These are phyloP conservation scores for Philaethria dido DNA, from an alignment of 2,888 invertebrate species.

Conservation along the genomic window DNA sequence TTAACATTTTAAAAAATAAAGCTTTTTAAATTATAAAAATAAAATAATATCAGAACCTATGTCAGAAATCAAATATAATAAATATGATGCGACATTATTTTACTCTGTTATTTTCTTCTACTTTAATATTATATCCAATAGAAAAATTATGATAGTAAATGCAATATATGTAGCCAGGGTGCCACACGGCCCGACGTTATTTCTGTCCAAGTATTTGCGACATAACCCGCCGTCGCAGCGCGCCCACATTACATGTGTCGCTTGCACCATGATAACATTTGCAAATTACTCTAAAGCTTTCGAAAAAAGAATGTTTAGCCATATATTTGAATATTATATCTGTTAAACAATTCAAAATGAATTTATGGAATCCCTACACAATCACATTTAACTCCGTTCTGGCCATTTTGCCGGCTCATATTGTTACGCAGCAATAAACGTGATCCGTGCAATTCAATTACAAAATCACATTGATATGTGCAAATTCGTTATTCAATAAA, in stretches of 20 bases:
- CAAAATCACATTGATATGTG: constrained; percentile 42
- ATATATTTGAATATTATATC: not conserved
- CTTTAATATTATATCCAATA: not conserved
- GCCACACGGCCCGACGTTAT: constrained; percentile 75
- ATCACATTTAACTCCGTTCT: constrained; percentile 27
- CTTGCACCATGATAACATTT: constrained; percentile 55
- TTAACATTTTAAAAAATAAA: no score
- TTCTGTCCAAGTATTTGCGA: constrained; percentile 73
- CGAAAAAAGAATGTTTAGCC: constrained; percentile 19
- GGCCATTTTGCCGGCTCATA: constrained; percentile 37
- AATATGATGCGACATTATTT: no score
- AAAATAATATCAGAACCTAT: no score
- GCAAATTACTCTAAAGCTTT: constrained; percentile 31
- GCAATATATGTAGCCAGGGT: constrained; percentile 56
- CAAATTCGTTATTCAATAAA: constrained; percentile 43
- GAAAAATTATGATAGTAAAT: not conserved
- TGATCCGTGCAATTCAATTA: constrained; percentile 42
- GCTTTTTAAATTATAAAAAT: no score
- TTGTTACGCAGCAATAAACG: constrained; percentile 40
- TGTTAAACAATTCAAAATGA: not conserved
- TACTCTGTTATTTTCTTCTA: not conserved
- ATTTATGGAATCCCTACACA: not conserved
- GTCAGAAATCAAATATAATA: no score
- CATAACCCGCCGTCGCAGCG: constrained; percentile 55
- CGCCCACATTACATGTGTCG: constrained; percentile 60